Evolutionary conservation across 2,888 invertebrate species (phyloP).

Genomic region (Aphodius granarius): DNA sequence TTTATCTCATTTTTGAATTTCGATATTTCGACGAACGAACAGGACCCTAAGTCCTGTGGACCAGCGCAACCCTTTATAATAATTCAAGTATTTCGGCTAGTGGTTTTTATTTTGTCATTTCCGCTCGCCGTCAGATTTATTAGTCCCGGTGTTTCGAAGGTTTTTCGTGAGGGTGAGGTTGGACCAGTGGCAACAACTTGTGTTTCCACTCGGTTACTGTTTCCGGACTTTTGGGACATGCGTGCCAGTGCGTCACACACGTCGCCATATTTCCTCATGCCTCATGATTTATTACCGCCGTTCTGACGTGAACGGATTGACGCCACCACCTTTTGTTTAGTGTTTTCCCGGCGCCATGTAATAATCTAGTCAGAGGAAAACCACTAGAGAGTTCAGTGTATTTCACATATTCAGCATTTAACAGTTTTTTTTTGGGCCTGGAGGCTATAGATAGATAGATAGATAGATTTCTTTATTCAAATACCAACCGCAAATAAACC

Average conservation of each 20-base stretch:
- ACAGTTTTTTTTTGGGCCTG: no score
- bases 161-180: no score
- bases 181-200: slow-evolving; percentile 3
- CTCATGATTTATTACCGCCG: neutral
- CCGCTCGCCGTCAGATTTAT: slow-evolving; percentile 9
- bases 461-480: no score
- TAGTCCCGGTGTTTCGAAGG: slow-evolving; percentile 8
- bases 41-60: no score
- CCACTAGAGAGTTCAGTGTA: neutral
- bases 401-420: no score
- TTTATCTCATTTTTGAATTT: no score
- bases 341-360: neutral
- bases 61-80: no score
- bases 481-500: no score
- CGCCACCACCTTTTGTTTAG: neutral
- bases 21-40: no score
- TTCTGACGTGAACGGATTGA: neutral
- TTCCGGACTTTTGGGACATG: neutral
- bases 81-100: neutral
- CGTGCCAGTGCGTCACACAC: neutral
- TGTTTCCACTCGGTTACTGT: slow-evolving; percentile 10
- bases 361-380: neutral
- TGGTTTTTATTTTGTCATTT: slow-evolving; percentile 19
- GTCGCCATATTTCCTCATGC: neutral
- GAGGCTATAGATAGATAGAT: no score